These are phyloP conservation scores for Calidris pygmaea DNA, from an alignment of 2,113 vertebrate genomes.

Conservation along the genomic window DNA sequence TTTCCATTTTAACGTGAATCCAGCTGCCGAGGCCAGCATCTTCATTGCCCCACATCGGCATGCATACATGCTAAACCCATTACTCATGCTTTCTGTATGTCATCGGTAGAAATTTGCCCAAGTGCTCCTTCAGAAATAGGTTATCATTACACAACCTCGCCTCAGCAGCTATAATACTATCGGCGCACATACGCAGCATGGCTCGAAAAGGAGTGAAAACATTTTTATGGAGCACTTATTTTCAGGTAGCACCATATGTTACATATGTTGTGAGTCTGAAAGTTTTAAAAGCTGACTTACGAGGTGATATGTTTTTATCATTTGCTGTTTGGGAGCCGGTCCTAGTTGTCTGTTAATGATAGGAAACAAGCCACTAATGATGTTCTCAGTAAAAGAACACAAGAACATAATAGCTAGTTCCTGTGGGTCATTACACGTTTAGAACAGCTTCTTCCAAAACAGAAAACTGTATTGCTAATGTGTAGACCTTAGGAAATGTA, in stretches of 20 bases:
- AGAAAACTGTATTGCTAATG: background rate
- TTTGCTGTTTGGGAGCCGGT: background rate
- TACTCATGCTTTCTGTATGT: background rate
- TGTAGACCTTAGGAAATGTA: background rate
- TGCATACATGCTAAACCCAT: background rate
- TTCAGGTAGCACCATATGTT: background rate
- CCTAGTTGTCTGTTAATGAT: background rate
- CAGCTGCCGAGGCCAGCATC: background rate
- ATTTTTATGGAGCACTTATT: background rate
- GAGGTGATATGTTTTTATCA: background rate
- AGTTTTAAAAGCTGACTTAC: background rate
- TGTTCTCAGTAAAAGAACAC: background rate
- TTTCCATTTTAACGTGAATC: background rate
- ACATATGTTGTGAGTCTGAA: background rate
- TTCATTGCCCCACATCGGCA: background rate
- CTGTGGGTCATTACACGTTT: background rate
- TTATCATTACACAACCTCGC: background rate
- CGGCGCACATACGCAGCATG: accelerated
- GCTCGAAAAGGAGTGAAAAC: background rate
- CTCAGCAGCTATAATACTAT: background rate
- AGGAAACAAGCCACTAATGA: background rate
- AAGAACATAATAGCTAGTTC: background rate
- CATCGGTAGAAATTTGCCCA: background rate
- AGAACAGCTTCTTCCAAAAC: background rate
- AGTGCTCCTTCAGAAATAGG: background rate